Base-by-base conservation (phyloP, 2,888 invertebrate genomes). In the Ischnus inquisitorius region DNA sequence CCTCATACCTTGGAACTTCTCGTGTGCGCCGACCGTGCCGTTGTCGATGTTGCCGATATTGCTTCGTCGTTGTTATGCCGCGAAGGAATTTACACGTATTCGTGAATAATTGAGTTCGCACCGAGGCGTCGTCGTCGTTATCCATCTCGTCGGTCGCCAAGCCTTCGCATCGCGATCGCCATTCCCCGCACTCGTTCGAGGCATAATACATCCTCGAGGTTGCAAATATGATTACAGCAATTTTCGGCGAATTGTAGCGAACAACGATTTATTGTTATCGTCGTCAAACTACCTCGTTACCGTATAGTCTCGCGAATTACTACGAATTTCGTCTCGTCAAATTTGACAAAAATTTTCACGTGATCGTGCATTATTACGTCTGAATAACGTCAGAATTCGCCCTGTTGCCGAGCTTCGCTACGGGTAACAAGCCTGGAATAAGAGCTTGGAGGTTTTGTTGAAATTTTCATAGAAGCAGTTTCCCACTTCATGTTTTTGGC, bases 61-160 rank as follows among this genome's bases (percentile, higher is more conserved):
- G 54, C 57, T 41, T 41, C 25, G 8, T 28, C 54, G 54, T 57
- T 34, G 34, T 51, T 51, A 19, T 28, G 25, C 22, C 41, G 2
- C 16, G 28, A 34, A 39, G 28, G n/a, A 77, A 67, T 67, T 57
- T 16, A 39, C 25, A 25, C 12, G 67, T 60, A 60, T 67, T 43
- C 41, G 57, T 16, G 57, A 77, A 67, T 77, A 68, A 67, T 60
- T 57, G 43, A 60, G 65, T 67, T 67, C 12, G 16, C 57, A 77
- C 43, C 28, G 67, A 43, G 57, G 34, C 28, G 69, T 34, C 51
- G 34, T 39, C n/a, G 43, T 19, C 43, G 54, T 72, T 46, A 14
- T 22, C n/a, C 34, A 43, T 25, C 39, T 8, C 57, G 41, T 39
- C 14, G 43, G 3, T 3, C n/a, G 8, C 5, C 5, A 46, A 46